Percentiles rank a stretch among this genome's conserved stretches.
Conservation (phyloP, 2,888 invertebrate genomes). For the Epistrophe eligans region DNA sequence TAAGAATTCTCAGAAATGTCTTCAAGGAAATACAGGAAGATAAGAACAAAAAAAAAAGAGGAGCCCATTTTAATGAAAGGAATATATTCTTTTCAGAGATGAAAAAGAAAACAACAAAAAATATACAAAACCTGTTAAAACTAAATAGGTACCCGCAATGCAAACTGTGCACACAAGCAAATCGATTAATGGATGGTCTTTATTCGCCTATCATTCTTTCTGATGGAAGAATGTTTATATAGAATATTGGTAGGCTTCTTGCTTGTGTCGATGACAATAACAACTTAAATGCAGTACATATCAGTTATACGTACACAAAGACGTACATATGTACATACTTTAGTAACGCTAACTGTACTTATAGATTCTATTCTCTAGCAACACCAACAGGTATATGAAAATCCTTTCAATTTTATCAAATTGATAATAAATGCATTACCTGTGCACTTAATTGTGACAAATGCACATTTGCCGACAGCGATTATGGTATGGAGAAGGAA, state of each 20-base stretch:
- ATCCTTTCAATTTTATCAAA: slow-evolving; percentile 46
- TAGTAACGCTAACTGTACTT: not conserved
- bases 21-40: slow-evolving; percentile 54
- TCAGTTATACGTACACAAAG: not conserved
- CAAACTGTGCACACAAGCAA: slow-evolving; percentile 56
- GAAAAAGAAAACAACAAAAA: not conserved
- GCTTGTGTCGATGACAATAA: not conserved
- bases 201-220: not conserved
- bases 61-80: slow-evolving; percentile 60
- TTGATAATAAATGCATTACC: slow-evolving; percentile 57
- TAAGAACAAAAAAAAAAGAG: slow-evolving; percentile 20
- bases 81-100: slow-evolving; percentile 30
- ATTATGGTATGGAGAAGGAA: not conserved
- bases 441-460: slow-evolving; percentile 68
- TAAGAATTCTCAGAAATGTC: slow-evolving; percentile 62
- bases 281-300: slow-evolving; percentile 16
- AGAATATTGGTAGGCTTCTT: not conserved
- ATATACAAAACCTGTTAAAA: slow-evolving; percentile 49
- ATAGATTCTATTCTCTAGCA: not conserved
- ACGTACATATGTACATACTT: not conserved
- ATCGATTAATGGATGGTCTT: slow-evolving; percentile 63
- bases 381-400: slow-evolving; percentile 29
- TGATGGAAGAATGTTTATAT: not conserved
- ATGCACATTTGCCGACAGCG: slow-evolving; percentile 26
- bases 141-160: slow-evolving; percentile 27